Conservation (phyloP, 2,888 invertebrate genomes). For the Drosophila formosana region DNA sequence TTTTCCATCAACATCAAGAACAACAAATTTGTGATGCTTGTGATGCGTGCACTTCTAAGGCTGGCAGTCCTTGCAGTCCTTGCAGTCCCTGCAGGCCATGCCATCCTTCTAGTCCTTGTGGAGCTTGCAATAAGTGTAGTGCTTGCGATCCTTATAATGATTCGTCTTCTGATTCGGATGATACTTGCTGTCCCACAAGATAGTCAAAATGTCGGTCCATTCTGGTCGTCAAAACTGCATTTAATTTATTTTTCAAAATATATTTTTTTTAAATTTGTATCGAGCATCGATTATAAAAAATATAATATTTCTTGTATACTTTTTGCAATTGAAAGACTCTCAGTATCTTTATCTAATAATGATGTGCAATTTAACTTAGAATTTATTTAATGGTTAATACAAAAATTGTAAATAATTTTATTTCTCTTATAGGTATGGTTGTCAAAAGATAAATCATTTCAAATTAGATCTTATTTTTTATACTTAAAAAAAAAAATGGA, state of each 20-base stretch:
- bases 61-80: slow-evolving; percentile 17
- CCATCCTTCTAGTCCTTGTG: slow-evolving; percentile 3
- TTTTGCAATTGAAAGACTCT: too few relatives aligned
- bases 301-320: too few relatives aligned
- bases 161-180: not conserved
- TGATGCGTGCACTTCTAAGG: not conserved
- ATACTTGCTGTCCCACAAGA: not conserved
- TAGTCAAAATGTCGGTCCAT: not conserved
- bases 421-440: too few relatives aligned
- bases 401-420: too few relatives aligned
- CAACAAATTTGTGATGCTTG: slow-evolving; percentile 41
- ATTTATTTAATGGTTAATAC: too few relatives aligned
- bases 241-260: not conserved
- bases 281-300: too few relatives aligned
- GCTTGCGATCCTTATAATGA: not conserved
- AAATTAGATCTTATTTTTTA: too few relatives aligned
- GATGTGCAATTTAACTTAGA: too few relatives aligned
- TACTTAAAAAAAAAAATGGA: too few relatives aligned
- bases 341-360: too few relatives aligned
- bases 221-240: not conserved
- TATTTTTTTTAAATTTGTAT: too few relatives aligned
- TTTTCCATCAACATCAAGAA: not conserved
- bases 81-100: not conserved
- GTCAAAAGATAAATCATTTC: too few relatives aligned
- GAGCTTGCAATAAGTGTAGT: slow-evolving; percentile 8